Percentiles rank a stretch among this genome's conserved stretches.
phyloP scores from a whole-genome alignment of 2,113 vertebrate species.

The Girardinichthys multiradiatus region DNA sequence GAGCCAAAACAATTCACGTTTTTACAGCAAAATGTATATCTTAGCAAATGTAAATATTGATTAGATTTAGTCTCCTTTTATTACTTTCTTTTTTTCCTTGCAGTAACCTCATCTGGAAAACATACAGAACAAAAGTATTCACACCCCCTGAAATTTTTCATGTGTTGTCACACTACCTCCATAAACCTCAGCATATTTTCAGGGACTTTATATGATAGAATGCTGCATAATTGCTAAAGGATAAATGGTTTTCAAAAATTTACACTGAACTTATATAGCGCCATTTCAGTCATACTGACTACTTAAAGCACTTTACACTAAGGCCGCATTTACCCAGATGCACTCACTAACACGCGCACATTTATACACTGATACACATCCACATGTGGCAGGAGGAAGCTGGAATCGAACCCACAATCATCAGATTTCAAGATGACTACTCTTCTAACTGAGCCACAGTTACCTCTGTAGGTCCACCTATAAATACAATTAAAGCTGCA shows the following conservation, averaged over 20 bases:
- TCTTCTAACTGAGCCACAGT: no score
- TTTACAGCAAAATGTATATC: slow-evolving; percentile 11
- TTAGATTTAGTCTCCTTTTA: neutral
- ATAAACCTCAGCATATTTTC: neutral
- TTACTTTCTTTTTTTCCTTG: neutral
- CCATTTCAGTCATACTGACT: no score
- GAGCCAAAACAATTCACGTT: neutral
- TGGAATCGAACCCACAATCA: no score
- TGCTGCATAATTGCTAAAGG: neutral
- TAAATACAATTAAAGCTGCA: no score
- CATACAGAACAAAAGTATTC: neutral
- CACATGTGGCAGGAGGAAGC: no score
- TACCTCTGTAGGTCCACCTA: no score
- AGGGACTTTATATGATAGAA: neutral
- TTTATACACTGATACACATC: no score
- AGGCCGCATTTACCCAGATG: no score
- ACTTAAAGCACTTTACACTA: no score
- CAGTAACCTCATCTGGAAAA: neutral
- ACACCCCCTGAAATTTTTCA: neutral
- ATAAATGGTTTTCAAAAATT: neutral
- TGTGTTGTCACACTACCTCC: neutral
- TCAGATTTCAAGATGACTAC: no score
- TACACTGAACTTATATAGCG: no score
- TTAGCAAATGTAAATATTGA: neutral
- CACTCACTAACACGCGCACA: no score